Conservation (phyloP, 2,113 vertebrate genomes). For the Chaenocephalus aceratus region DNA sequence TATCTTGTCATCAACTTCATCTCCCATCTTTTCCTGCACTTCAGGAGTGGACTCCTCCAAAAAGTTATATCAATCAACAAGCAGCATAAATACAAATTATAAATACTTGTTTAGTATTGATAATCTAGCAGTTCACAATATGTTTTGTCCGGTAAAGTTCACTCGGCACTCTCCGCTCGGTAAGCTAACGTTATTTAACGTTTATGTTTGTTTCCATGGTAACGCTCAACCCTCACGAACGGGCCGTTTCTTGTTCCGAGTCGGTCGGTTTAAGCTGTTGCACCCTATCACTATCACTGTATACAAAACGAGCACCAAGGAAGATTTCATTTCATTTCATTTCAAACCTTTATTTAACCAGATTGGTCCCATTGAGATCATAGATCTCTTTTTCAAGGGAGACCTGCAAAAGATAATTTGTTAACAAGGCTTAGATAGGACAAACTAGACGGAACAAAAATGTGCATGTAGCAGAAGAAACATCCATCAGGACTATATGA, state of each 20-base stretch:
- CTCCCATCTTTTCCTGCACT: conserved; percentile 8
- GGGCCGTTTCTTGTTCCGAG: background rate
- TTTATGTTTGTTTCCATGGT: conserved; percentile 60
- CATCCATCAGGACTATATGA: no score
- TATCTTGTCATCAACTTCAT: no score
- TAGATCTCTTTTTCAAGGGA: no score
- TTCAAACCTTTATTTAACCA: no score
- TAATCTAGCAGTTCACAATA: background rate
- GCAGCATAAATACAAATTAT: background rate
- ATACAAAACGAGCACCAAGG: no score
- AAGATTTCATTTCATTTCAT: no score
- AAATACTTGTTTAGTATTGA: accelerated
- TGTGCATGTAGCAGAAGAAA: no score
- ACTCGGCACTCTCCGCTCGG: background rate
- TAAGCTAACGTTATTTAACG: background rate
- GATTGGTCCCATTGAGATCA: no score
- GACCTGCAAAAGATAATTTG: no score
- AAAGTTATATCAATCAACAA: background rate
- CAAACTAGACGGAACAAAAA: no score
- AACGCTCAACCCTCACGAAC: background rate
- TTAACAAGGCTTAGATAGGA: no score
- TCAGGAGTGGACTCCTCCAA: background rate
- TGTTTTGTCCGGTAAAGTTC: background rate
- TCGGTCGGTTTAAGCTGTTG: conserved; percentile 57
- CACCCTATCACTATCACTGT: conserved; percentile 7